phyloP scores from a whole-genome alignment of 1,140 invertebrate species.

The Drosophila novamexicana region DNA sequence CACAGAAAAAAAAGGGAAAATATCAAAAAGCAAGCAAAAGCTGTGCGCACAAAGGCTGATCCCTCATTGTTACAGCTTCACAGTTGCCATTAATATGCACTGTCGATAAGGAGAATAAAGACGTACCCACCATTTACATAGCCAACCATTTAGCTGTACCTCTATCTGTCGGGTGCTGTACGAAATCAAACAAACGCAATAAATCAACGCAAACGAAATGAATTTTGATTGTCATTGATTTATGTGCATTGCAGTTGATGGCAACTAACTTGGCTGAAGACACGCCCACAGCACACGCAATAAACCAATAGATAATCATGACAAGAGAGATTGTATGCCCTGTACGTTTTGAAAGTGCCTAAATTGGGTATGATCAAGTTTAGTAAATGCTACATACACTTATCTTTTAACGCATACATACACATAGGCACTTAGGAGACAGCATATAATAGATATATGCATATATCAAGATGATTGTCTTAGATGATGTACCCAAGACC shows the following conservation, averaged over 20 bases:
- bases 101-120: slow-evolving; percentile 60
- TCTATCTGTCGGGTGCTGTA: slow-evolving; percentile 19
- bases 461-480: no score
- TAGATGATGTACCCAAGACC: no score
- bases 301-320: slow-evolving; percentile 68
- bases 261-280: slow-evolving; percentile 19
- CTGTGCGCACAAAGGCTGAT: slow-evolving; percentile 14
- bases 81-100: slow-evolving; percentile 76
- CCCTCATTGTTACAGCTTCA: slow-evolving; percentile 21
- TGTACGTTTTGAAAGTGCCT: background rate
- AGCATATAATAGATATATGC: no score
- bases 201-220: slow-evolving; percentile 78
- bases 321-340: slow-evolving; percentile 40
- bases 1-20: slow-evolving; percentile 18
- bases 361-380: background rate
- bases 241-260: slow-evolving; percentile 66
- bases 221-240: slow-evolving; percentile 83
- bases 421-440: no score
- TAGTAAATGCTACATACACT: background rate
- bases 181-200: slow-evolving; percentile 80
- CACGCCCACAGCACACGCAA: slow-evolving; percentile 53
- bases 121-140: background rate
- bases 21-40: slow-evolving; percentile 29
- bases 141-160: slow-evolving; percentile 1
- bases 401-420: no score